A percentile compares a stretch with the other conserved stretches of the same genome.
Evolutionary conservation across 2,113 vertebrate genomes (phyloP).

Genomic region (Peromyscus polionotus): DNA sequence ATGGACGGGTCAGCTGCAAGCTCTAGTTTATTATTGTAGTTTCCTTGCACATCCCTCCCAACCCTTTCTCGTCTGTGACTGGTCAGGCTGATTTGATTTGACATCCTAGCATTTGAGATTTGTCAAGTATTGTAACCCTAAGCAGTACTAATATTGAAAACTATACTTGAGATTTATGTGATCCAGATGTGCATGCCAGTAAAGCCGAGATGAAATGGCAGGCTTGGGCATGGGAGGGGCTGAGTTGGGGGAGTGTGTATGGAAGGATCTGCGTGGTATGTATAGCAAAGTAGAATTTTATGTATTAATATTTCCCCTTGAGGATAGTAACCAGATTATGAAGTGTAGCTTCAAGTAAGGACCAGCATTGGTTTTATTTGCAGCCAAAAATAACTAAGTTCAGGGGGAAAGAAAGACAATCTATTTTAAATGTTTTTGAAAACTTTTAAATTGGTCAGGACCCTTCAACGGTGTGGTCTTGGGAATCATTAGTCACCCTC

Average conservation of each 20-base stretch:
- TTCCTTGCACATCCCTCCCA: background rate
- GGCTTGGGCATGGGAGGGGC: conserved; percentile 50
- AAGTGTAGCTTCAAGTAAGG: conserved; percentile 70
- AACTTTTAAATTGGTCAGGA: conserved; percentile 63
- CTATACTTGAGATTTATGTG: conserved; percentile 84
- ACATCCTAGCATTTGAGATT: conserved; percentile 85
- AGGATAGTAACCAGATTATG: conserved; percentile 77
- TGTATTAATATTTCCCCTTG: conserved; percentile 67
- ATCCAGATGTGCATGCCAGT: conserved; percentile 87
- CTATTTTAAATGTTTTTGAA: conserved; percentile 66
- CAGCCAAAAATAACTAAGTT: conserved; percentile 80
- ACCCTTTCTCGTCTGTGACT: conserved; percentile 51
- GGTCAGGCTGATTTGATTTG: conserved; percentile 86
- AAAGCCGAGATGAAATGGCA: conserved; percentile 77
- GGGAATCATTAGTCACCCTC: conserved; percentile 2
- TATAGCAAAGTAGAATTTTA: conserved; percentile 68
- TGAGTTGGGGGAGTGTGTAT: background rate
- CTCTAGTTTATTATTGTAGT: conserved; percentile 74
- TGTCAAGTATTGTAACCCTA: conserved; percentile 86
- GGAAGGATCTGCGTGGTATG: conserved; percentile 66
- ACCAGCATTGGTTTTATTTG: conserved; percentile 66
- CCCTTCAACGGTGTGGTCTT: conserved; percentile 42
- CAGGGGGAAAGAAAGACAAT: conserved; percentile 59
- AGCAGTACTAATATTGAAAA: conserved; percentile 85
- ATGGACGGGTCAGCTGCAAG: background rate